These are phyloP conservation scores for Gymnarchus niloticus DNA, from an alignment of 2,113 vertebrate species.

Conservation along the genomic window DNA sequence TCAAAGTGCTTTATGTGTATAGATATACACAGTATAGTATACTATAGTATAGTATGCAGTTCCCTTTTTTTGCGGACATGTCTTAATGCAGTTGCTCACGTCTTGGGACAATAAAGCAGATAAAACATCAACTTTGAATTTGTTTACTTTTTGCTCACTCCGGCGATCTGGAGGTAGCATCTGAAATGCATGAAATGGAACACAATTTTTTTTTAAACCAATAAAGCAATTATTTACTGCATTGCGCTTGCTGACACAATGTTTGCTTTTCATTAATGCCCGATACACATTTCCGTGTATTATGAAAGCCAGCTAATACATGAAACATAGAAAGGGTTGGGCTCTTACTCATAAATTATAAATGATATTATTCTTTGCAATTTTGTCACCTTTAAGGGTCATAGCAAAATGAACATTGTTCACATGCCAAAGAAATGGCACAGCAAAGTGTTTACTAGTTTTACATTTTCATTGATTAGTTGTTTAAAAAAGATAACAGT, in stretches of 20 bases:
- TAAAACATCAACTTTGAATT: too few species aligned
- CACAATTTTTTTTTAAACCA: background rate
- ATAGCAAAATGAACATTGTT: background rate
- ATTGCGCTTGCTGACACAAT: background rate
- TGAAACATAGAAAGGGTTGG: background rate
- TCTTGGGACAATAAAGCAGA: too few species aligned
- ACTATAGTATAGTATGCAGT: too few species aligned
- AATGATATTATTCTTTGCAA: background rate
- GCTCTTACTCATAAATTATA: background rate
- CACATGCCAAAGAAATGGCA: background rate
- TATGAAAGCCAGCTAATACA: background rate
- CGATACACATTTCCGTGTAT: background rate
- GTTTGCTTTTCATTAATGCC: background rate
- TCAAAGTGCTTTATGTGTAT: too few species aligned
- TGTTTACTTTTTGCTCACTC: background rate
- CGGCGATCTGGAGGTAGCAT: background rate
- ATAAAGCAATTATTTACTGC: background rate
- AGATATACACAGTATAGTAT: too few species aligned
- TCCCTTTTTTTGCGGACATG: too few species aligned
- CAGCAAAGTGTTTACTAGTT: background rate
- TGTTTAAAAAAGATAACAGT: background rate
- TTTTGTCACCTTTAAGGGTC: background rate
- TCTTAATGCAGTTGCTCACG: too few species aligned
- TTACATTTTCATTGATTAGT: background rate
- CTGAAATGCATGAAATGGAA: background rate